Base-by-base conservation (phyloP, 1,140 invertebrate genomes). In the Sycobia sp. region DNA sequence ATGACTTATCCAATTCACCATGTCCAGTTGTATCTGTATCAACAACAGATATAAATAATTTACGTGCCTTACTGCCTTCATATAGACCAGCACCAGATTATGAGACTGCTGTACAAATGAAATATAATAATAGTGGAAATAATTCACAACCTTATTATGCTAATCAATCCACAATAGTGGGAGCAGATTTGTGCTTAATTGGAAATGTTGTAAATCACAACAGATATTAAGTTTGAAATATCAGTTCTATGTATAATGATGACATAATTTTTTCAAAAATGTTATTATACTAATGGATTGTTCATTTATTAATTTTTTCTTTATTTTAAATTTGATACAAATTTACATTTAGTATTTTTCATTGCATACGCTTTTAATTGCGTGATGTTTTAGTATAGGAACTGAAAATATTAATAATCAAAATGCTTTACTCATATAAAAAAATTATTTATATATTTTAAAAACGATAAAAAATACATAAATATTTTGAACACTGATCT, bases 71-170 rank as follows among this genome's bases (percentile, higher is more conserved):
- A 62, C 77, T 96, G 16, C 95, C 95, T 1, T 91, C 91, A 0
- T 97, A 97, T 77, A 87, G 95, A 34, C 92, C 90, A 22, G 93
- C 94, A 3, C 95, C 95, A 0, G 94, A 96, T 78, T 98, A 98
- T 76, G 93, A 97, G 73, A 94, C 93, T 0, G 94, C 95, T 7
- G 86, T 98, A 44, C 91, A 92, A 76, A 88, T 92, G 73, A 91
- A 91, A 70, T 90, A 91, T 73, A 80, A 77, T 53, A 80, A 77
- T 32, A 67, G 69, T 27, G 73, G 72, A 39, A 78, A 74, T 62
- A 71, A 74, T 54, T 69, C 77, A 8, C 79, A 82, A 53, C 80
- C 79, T 59, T 82, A 77, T 70, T 82, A 81, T 44, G 79, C 78
- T n/a, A 82, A 81, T 74, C 79, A 81, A 47, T 79, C 79, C 1